These are phyloP conservation scores for Apogon hyalosoma DNA, from an alignment of 2,797 vertebrate species.

Conservation along the genomic window DNA sequence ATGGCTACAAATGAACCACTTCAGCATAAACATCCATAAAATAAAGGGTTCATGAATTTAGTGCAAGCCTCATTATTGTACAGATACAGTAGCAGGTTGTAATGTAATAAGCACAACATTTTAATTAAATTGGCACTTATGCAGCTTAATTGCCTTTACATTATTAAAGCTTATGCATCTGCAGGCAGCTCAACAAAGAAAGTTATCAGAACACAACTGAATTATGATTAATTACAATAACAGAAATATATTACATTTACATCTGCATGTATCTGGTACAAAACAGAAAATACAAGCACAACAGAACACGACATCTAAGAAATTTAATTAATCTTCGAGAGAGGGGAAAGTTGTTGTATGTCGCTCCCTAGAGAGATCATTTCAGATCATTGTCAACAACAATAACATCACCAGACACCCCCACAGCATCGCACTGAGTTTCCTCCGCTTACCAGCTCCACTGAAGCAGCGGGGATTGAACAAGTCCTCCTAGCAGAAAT, in stretches of 20 bases:
- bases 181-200: no score
- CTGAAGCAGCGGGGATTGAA: neutral
- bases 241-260: neutral
- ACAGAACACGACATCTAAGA: neutral
- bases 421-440: slow-evolving; percentile 2
- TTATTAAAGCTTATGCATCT: no score
- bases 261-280: neutral
- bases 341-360: slow-evolving; percentile 24
- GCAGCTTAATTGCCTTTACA: no score
- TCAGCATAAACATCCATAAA: neutral
- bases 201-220: neutral
- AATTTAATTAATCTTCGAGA: slow-evolving; percentile 14
- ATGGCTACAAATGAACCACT: neutral
- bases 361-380: slow-evolving; percentile 15
- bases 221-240: neutral
- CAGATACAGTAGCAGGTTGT: no score
- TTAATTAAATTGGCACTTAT: no score
- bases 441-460: slow-evolving; percentile 3
- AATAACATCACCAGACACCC: slow-evolving; percentile 34
- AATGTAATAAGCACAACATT: no score
- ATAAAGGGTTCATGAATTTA: neutral
- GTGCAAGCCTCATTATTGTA: no score
- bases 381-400: slow-evolving; percentile 45
- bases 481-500: slow-evolving; percentile 1
- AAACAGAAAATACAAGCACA: neutral